Conservation (phyloP, 2,888 invertebrate genomes). For the Syritta pipiens region DNA sequence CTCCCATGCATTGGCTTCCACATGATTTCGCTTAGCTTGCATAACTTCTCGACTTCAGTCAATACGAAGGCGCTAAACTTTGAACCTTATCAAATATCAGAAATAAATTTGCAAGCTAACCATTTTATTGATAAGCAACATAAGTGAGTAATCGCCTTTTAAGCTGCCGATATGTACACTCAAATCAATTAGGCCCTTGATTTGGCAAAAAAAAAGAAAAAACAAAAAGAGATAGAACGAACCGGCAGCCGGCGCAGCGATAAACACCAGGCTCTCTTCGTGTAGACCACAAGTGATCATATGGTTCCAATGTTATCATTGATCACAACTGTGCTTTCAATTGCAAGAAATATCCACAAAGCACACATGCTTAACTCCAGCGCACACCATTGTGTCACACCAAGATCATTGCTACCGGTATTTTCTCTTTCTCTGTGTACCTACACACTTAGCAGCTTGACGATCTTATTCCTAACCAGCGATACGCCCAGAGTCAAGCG, state of each 20-base stretch:
- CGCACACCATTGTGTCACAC: conserved; percentile 39
- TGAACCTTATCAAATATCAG: conserved; percentile 6
- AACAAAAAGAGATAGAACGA: neutral
- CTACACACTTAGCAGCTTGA: conserved; percentile 37
- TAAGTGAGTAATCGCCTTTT: neutral
- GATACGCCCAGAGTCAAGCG: conserved; percentile 9
- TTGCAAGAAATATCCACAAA: neutral
- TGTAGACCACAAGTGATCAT: too few species aligned
- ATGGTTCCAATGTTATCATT: conserved; percentile 13
- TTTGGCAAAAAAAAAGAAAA: neutral
- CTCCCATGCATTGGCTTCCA: too few species aligned
- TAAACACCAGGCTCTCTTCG: too few species aligned
- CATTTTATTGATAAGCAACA: conserved; percentile 10
- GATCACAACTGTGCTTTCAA: conserved; percentile 29
- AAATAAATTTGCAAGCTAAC: conserved; percentile 12
- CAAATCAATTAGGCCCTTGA: conserved; percentile 7
- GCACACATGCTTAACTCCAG: neutral
- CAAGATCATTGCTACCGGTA: conserved; percentile 30
- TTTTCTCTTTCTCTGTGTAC: conserved; percentile 49
- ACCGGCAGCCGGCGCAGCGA: neutral
- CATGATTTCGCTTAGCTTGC: neutral
- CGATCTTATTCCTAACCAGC: conserved; percentile 50
- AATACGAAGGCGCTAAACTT: neutral
- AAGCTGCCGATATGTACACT: conserved; percentile 6
- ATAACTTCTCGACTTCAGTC: neutral